These are phyloP conservation scores for Nymphicus hollandicus DNA, from an alignment of 2,113 vertebrate species.

Conservation along the genomic window DNA sequence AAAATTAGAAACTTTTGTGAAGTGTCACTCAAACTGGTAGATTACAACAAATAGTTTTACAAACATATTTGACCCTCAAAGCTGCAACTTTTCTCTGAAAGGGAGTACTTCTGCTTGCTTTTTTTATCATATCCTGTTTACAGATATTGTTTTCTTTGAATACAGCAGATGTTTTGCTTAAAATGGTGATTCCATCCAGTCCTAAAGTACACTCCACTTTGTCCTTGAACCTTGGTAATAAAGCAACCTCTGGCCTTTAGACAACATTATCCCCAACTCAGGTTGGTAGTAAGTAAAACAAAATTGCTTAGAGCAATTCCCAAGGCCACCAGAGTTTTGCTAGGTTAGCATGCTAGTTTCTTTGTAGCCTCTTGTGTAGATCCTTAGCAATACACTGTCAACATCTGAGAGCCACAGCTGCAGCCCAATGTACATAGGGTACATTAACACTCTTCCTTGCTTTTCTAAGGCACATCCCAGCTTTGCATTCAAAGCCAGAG, in stretches of 20 bases:
- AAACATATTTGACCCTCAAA: not conserved
- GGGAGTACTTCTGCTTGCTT: not conserved
- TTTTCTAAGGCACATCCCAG: not conserved
- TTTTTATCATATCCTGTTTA: not conserved
- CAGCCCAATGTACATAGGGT: fast-evolving
- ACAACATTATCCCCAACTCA: not conserved
- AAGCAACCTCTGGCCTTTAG: not conserved
- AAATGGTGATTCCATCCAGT: not conserved
- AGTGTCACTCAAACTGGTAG: not conserved
- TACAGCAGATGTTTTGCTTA: not conserved
- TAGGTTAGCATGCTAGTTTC: not conserved
- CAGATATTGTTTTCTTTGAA: not conserved
- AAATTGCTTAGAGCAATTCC: not conserved
- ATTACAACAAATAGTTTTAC: not conserved
- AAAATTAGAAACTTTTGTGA: not conserved
- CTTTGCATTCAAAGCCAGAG: not conserved
- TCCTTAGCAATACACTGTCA: not conserved
- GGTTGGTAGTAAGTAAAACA: not conserved
- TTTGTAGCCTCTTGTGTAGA: not conserved
- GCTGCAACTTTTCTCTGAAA: not conserved
- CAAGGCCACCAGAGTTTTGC: not conserved
- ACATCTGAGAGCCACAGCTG: not conserved
- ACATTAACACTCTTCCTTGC: not conserved
- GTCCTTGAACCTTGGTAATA: not conserved
- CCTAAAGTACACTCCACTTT: not conserved